phyloP scores from a whole-genome alignment of 2,888 invertebrate genomes.

The Arrhopalites spinosus region DNA sequence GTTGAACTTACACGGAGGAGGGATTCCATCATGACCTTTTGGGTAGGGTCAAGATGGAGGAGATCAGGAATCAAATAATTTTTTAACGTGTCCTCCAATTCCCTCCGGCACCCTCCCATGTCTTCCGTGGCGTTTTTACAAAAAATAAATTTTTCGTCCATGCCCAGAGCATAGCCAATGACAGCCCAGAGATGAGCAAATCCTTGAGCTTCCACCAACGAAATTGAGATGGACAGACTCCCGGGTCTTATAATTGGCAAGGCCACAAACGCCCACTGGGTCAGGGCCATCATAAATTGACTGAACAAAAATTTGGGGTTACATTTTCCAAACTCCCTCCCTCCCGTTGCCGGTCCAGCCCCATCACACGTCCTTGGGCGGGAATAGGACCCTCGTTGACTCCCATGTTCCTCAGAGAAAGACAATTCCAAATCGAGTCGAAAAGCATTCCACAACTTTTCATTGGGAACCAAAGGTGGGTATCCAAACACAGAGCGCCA shows the following conservation, averaged over 20 bases:
- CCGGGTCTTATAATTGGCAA: background rate
- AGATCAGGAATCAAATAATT: background rate
- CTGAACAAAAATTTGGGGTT: background rate
- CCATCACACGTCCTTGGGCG: no score
- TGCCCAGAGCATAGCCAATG: slow-evolving; percentile 5
- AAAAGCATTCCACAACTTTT: background rate
- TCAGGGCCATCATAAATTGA: slow-evolving; percentile 7
- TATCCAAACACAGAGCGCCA: background rate
- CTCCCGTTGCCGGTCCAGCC: background rate
- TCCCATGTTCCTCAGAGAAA: background rate
- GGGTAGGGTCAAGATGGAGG: background rate
- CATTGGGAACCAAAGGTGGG: background rate
- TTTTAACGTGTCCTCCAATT: background rate
- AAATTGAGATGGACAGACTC: background rate
- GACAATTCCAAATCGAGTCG: background rate
- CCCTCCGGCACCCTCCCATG: background rate
- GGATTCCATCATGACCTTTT: slow-evolving; percentile 7
- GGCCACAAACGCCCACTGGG: slow-evolving; percentile 17
- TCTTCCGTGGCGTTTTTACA: background rate
- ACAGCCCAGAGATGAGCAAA: slow-evolving; percentile 29
- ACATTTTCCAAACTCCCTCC: background rate
- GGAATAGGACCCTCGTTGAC: no score
- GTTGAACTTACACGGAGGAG: slow-evolving; percentile 1
- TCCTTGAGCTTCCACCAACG: background rate
- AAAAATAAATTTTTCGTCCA: slow-evolving; percentile 18